Percentiles rank a stretch among this genome's conserved stretches.
Conservation (phyloP, 2,113 vertebrate species). For the Aegypius monachus region DNA sequence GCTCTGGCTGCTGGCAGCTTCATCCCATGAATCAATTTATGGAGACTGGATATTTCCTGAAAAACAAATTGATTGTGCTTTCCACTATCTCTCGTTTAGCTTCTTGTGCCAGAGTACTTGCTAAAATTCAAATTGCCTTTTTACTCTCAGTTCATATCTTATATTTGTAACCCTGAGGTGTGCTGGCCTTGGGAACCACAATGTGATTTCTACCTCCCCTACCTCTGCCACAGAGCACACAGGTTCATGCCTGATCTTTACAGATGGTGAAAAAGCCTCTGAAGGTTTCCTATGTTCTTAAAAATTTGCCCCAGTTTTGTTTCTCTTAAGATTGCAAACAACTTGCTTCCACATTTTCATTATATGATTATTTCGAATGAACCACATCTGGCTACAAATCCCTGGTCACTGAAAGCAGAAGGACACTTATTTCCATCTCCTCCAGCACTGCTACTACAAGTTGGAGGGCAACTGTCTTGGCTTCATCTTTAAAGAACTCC, state of each 20-base stretch:
- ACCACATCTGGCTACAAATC: neutral
- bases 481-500: neutral
- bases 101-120: neutral
- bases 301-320: neutral
- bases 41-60: neutral
- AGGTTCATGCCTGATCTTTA: neutral
- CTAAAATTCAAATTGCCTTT: neutral
- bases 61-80: neutral
- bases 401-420: neutral
- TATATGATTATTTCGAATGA: neutral
- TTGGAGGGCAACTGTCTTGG: neutral
- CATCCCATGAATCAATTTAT: neutral
- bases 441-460: neutral
- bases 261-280: neutral
- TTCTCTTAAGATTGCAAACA: neutral
- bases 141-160: neutral
- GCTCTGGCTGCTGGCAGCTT: neutral
- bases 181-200: neutral
- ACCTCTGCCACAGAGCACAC: neutral
- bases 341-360: neutral
- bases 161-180: neutral
- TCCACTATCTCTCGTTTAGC: neutral
- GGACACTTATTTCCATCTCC: neutral
- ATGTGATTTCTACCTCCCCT: neutral
- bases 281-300: neutral